Conservation (phyloP, 2,113 vertebrate genomes). For the Crypturellus undulatus region DNA sequence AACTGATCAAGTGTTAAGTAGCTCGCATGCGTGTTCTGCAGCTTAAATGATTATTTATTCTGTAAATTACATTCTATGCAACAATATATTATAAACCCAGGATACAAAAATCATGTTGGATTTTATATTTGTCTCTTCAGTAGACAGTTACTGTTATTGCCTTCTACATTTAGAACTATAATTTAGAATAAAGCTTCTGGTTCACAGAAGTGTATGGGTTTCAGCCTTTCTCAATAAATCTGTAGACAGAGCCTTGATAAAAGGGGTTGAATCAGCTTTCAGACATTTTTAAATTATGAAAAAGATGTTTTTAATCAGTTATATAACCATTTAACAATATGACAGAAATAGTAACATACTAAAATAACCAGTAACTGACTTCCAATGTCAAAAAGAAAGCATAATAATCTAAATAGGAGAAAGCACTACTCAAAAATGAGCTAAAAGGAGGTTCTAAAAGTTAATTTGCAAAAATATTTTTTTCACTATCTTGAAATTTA, state of each 20-base stretch:
- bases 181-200: neutral
- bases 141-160: neutral
- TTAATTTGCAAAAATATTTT: neutral
- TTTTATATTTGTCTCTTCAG: neutral
- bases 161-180: neutral
- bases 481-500: neutral
- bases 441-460: neutral
- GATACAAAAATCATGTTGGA: neutral
- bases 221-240: neutral
- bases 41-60: neutral
- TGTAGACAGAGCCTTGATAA: neutral
- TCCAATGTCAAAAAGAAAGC: neutral
- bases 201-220: neutral
- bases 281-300: neutral
- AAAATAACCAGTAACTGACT: slow-evolving; percentile 8
- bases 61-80: neutral
- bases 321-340: neutral
- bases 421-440: neutral
- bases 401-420: neutral
- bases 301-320: neutral
- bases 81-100: neutral
- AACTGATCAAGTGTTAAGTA: neutral
- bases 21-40: neutral
- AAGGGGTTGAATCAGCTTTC: neutral
- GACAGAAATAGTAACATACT: slow-evolving; percentile 35